These are phyloP conservation scores for Melanerpes formicivorus DNA, from an alignment of 2,113 vertebrate species.

Conservation along the genomic window DNA sequence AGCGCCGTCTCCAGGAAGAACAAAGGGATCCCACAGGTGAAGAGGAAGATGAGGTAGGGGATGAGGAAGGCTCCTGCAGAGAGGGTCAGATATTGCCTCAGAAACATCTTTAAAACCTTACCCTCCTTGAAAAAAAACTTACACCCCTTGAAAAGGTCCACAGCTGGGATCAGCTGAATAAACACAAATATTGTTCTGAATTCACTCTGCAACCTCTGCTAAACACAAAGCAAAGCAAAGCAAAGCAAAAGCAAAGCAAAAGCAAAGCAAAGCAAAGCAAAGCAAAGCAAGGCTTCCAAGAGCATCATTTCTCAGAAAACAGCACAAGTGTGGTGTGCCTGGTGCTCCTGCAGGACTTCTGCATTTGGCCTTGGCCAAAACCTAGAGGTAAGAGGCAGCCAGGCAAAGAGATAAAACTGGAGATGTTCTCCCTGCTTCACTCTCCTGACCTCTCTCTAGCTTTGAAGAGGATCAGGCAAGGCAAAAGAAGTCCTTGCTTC, in stretches of 20 bases:
- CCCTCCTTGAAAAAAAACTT: neutral
- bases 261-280: neutral
- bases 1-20: conserved; percentile 91
- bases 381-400: neutral
- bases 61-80: conserved; percentile 89
- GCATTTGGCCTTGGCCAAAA: neutral
- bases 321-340: neutral
- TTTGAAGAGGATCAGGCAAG: neutral
- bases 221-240: neutral
- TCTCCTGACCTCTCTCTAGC: neutral
- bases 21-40: conserved; percentile 88
- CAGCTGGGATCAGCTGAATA: neutral
- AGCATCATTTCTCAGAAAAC: neutral
- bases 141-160: neutral
- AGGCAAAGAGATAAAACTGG: neutral
- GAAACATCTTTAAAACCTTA: neutral
- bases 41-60: conserved; percentile 90
- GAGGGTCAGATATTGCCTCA: neutral
- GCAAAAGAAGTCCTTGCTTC: conserved; percentile 10
- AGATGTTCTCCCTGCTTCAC: neutral
- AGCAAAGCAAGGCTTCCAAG: neutral
- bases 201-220: neutral
- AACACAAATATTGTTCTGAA: neutral
- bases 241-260: neutral
- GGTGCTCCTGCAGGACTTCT: neutral